Base-by-base conservation (phyloP, 1,140 invertebrate genomes). In the Goniozus legneri region DNA sequence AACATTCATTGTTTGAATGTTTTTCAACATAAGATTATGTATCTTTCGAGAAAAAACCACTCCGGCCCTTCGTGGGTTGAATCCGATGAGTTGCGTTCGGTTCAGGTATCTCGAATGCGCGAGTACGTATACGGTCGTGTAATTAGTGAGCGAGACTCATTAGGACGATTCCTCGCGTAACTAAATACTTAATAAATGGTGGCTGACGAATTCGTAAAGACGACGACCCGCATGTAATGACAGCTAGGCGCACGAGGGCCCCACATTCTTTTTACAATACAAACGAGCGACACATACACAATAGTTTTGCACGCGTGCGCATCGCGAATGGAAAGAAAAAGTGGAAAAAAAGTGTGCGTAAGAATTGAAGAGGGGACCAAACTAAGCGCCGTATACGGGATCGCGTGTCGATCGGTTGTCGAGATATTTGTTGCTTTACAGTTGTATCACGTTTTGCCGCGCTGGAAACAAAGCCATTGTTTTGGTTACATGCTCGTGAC, bases 391-490 rank as follows among this genome's bases (percentile, higher is more conserved):
- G 51, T 62, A 52, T 63, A 58, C 47, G 48, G n/a, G 54, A 60
- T 74, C 64, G 71, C 71, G 71, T 75, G 73, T 72, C 64, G 71
- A 75, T 74, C 65, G 40, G 44, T n/a, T 56, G 50, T 45, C 48
- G 50, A 73, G 69, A 75, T 75, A 75, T 73, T 73, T 75, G 66
- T 73, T 73, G 57, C 65, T 68, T 72, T 69, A 60, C 59, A 67
- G 68, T 62, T 64, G 63, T 70, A 69, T 70, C 65, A 60, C 60
- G 61, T 63, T 66, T 62, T 64, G 61, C 64, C 55, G 48, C 56
- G 57, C 24, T 52, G 61, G 60, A 70, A 69, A 71, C 64, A 71
- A 69, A 70, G 63, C 65, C 63, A 67, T 72, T 71, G 68, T 73
- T 70, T 66, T 53, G 45, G 44, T 44, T 62, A 62, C 61, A 64